A percentile compares a stretch with the other conserved stretches of the same genome.
phyloP scores from a whole-genome alignment of 2,113 vertebrate genomes.

The Alligator sinensis region DNA sequence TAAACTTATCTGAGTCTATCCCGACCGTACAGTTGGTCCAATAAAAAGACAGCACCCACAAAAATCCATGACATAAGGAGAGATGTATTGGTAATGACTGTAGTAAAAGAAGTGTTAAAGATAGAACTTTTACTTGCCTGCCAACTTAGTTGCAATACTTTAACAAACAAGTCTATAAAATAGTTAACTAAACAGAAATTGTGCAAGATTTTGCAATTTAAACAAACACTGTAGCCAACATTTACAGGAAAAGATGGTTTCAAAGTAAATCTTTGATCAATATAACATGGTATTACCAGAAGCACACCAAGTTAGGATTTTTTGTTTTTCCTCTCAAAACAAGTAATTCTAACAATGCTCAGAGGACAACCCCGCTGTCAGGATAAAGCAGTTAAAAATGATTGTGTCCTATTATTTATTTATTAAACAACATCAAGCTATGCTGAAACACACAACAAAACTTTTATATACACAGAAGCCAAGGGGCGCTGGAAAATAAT shows the following conservation, averaged over 20 bases:
- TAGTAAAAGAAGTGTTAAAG: background rate
- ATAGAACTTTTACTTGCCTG: background rate
- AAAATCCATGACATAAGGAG: background rate
- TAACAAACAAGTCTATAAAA: background rate
- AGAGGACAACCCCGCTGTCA: background rate
- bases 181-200: constrained; percentile 48
- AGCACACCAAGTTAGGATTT: background rate
- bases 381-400: background rate
- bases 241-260: constrained; percentile 44
- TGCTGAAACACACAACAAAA: too few species aligned
- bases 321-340: background rate
- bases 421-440: rapidly evolving
- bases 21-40: too few species aligned
- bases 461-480: rapidly evolving
- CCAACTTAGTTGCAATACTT: background rate
- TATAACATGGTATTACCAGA: background rate
- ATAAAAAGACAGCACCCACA: too few species aligned
- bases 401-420: rapidly evolving
- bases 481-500: rapidly evolving
- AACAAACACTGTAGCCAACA: constrained; percentile 31
- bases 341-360: background rate
- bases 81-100: rapidly evolving
- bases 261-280: constrained; percentile 4
- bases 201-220: constrained; percentile 49
- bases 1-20: too few species aligned